Evolutionary conservation across 2,888 invertebrate species (phyloP).

Genomic region (Drosophila nigritarsus): DNA sequence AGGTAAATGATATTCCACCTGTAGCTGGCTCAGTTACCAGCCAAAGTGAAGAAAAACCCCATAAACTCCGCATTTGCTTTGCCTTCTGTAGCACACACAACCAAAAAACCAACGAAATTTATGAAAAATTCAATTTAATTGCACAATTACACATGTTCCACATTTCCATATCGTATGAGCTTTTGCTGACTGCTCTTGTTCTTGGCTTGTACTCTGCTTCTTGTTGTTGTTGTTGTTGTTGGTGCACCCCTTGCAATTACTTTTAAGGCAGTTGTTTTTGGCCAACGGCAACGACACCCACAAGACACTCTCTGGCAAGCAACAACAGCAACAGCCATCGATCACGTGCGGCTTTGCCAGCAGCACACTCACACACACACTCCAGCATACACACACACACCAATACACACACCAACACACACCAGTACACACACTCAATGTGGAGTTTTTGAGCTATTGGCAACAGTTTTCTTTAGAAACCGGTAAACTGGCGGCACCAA

Average conservation of each 20-base stretch:
- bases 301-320: constrained; percentile 49
- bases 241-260: constrained; percentile 79
- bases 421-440: neutral
- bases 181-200: constrained; percentile 17
- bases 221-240: constrained; percentile 33
- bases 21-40: constrained; percentile 39
- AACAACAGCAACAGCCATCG: constrained; percentile 64
- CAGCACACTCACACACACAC: constrained; percentile 42
- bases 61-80: constrained; percentile 44
- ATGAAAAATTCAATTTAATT: constrained; percentile 85
- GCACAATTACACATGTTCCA: constrained; percentile 82
- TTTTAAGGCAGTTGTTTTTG: constrained; percentile 73
- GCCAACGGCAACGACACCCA: constrained; percentile 67
- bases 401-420: constrained; percentile 3
- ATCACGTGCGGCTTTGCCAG: constrained; percentile 77
- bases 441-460: constrained; percentile 76
- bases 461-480: constrained; percentile 59
- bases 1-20: constrained; percentile 58
- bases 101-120: constrained; percentile 63
- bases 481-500: constrained; percentile 51
- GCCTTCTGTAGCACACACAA: constrained; percentile 37
- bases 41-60: constrained; percentile 16
- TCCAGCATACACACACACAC: constrained; percentile 24
- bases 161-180: constrained; percentile 63
- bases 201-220: constrained; percentile 33